phyloP scores from a whole-genome alignment of 2,113 vertebrate species.

The Melierax canorus region DNA sequence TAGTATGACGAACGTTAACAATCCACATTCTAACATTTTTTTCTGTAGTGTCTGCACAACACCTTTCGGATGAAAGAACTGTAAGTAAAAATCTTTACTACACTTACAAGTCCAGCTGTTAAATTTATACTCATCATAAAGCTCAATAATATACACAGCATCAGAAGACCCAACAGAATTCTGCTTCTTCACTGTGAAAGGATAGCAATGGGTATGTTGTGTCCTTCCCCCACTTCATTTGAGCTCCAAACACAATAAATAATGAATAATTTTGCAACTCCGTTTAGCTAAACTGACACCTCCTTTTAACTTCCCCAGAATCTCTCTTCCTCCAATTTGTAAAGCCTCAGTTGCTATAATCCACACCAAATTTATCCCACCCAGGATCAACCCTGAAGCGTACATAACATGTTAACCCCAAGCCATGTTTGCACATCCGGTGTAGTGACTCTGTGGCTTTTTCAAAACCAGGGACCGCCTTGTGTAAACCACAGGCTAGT shows the following conservation, averaged over 20 bases:
- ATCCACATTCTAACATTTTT: not conserved
- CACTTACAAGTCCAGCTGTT: not conserved
- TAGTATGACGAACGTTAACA: not conserved
- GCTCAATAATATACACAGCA: not conserved
- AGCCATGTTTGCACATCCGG: not conserved
- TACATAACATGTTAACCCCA: not conserved
- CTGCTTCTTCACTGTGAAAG: not conserved
- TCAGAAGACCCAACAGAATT: not conserved
- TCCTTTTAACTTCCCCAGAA: not conserved
- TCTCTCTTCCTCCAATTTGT: not conserved
- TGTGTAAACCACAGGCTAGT: not conserved
- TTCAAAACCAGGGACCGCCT: not conserved
- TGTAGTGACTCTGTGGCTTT: not conserved
- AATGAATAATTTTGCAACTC: not conserved
- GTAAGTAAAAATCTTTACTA: not conserved
- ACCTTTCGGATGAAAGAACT: not conserved
- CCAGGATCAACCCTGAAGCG: not conserved
- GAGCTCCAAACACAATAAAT: not conserved
- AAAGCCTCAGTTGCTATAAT: not conserved
- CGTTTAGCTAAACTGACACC: not conserved
- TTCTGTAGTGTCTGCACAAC: not conserved
- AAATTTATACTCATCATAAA: not conserved
- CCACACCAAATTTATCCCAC: not conserved
- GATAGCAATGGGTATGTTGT: not conserved
- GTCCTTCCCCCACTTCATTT: not conserved